phyloP scores from a whole-genome alignment of 2,797 vertebrate genomes.

The Aselliscus stoliczkanus region DNA sequence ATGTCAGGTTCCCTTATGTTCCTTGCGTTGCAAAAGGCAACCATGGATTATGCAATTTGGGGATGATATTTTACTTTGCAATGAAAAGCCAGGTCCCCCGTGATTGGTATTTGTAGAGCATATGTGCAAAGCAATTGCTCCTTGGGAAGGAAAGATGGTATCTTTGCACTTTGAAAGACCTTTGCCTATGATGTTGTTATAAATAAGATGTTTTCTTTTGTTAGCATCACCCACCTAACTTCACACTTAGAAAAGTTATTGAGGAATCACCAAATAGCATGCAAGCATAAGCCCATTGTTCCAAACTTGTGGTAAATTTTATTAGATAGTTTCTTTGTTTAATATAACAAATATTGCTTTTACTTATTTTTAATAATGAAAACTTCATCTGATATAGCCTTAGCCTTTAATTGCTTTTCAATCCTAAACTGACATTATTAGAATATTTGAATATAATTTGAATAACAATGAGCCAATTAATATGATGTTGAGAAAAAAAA shows the following conservation, averaged over 20 bases:
- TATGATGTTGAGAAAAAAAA: constrained; percentile 3
- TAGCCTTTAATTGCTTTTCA: constrained; percentile 15
- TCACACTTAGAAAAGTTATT: neutral
- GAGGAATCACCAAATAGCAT: neutral
- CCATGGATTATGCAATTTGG: constrained; percentile 73
- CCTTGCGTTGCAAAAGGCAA: constrained; percentile 69
- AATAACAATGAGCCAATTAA: neutral
- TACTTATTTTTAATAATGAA: constrained; percentile 24
- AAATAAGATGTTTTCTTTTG: constrained; percentile 49
- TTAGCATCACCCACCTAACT: neutral
- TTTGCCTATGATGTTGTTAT: neutral
- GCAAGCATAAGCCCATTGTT: neutral
- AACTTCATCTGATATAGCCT: constrained; percentile 45
- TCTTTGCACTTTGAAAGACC: constrained; percentile 32
- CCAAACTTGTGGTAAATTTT: neutral
- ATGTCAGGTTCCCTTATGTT: constrained; percentile 81
- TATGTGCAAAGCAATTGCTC: constrained; percentile 50
- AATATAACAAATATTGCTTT: neutral
- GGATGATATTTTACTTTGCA: constrained; percentile 68
- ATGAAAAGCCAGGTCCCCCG: constrained; percentile 71
- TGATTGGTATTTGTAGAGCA: constrained; percentile 45
- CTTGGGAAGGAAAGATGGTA: neutral
- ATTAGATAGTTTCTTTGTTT: neutral
- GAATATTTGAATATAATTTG: constrained; percentile 33
- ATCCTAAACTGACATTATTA: constrained; percentile 13